Conservation (phyloP, 1,140 invertebrate genomes). For the Aculops lycopersici region DNA sequence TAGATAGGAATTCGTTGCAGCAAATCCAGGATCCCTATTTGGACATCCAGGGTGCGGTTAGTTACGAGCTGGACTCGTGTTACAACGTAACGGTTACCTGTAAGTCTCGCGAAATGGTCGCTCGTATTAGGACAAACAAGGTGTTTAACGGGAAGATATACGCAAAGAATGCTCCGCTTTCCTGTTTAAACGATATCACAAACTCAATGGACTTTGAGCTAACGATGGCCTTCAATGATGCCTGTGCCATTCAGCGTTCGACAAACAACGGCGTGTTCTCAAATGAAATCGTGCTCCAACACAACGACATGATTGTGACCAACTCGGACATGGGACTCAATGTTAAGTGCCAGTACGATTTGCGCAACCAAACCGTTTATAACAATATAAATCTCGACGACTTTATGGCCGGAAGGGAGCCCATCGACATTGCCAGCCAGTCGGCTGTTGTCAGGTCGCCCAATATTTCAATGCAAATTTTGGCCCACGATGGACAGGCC, state of each 20-base stretch:
- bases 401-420: constrained; percentile 8
- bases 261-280: constrained; percentile 25
- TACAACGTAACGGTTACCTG: constrained; percentile 36
- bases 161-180: constrained; percentile 62
- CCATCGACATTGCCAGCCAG: constrained; percentile 14
- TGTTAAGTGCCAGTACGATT: constrained; percentile 65
- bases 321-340: constrained; percentile 63
- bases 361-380: constrained; percentile 64
- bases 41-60: constrained; percentile 42
- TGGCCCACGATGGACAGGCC: constrained; percentile 18
- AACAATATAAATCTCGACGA: constrained; percentile 23
- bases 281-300: constrained; percentile 64
- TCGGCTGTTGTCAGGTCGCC: constrained; percentile 48
- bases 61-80: constrained; percentile 64
- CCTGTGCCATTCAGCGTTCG: constrained; percentile 13
- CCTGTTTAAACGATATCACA: constrained; percentile 39
- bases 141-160: constrained; percentile 77
- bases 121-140: constrained; percentile 56
- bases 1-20: constrained; percentile 47
- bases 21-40: constrained; percentile 57
- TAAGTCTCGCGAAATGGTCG: constrained; percentile 54
- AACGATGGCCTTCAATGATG: constrained; percentile 12
- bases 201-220: constrained; percentile 13
- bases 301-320: constrained; percentile 75
- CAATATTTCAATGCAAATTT: constrained; percentile 75